Base-by-base conservation (phyloP, 2,797 vertebrate genomes). In the Semaprochilodus insignis region DNA sequence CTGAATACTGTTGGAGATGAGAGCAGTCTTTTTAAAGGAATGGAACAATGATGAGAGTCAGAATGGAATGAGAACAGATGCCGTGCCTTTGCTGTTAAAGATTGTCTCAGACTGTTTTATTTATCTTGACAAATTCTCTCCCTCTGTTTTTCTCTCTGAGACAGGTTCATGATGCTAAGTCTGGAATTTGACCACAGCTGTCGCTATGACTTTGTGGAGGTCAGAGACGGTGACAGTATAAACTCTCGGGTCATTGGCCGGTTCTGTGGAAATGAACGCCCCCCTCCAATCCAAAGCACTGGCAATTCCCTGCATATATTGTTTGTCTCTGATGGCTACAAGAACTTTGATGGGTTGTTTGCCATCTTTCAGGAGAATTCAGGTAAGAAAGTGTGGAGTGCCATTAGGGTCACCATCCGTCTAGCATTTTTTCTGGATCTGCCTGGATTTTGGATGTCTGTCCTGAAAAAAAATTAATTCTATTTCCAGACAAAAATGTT, bases 261-360 rank as follows among this genome's bases (percentile, higher is more conserved):
- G 74, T 96, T 96, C 91, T 99, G 98, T 89, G 98, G 98, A 78
- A 99, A 97, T 27, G 96, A 94, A 87, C 93, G 96, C 67, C 97
- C 97, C 0, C 92, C 92, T 25, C 95, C 96, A 0, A 93, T 99
- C 79, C 94, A 91, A 81, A 99, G 97, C 93, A 95, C 95, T 0
- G 95, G 97, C 6, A 95, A 95, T 90, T 95, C 95, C 8, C 93
- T 99, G 78, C 98, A 99, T 71, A 74, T 99, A 72, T 95, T 99
- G 78, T 99, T 99, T 89, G 95, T 96, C 80, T 99, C 98, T 0
- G 98, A 99, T 80, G 97, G 98, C 65, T 99, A 97, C 86, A 99
- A 99, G 91, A 99, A 97, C 83, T 99, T 98, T 57, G 98, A 99
- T 70, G 98, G 98, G 60, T 97, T 99, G 93, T 97, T 97, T 77